Evolutionary conservation across 1,140 invertebrate species (phyloP), one percentile per base, ranked within the genome.

Genomic region (Parapsyche elsis): DNA sequence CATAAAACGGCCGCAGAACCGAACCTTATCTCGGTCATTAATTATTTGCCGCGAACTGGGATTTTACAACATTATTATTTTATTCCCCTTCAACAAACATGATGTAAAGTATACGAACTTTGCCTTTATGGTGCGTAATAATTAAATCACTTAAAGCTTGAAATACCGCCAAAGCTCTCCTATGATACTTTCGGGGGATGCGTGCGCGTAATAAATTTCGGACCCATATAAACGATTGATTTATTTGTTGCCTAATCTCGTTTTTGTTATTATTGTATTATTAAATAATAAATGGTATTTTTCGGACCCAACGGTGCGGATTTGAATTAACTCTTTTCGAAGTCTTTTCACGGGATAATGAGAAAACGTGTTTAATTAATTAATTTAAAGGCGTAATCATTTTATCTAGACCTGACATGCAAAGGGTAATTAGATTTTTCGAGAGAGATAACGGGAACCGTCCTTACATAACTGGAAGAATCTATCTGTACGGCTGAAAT

Each of bases 371-470:
- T 67, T 67, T 67, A 67, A 67, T 67, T 67, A 67, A 67, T 67
- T 67, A 67, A 67, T 67, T 24, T 67, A 67, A 67, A 67, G 24
- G 64, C 64, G 24, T 67, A 67, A 67, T 67, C 64, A 67, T 67
- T 67, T 67, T 67, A 67, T 67, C 64, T 67, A 67, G 64, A 67
- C 64, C 64, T 67, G 64, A 67, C 64, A 23, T 67, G 64, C 24
- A 67, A 67, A 67, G 64, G 23, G 64, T 67, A 67, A 67, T 67
- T 67, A 67, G 64, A 67, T 67, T 67, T 67, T 67, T 67, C 64
- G 64, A 9, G 30, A 67, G 24, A 67, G 64, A 67, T 67, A 67
- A 14, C 4, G 24, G 23, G 19, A 67, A n/a, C 64, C 64, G 64
- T 67, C 23, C 64, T 23, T 67, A 67, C 24, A 23, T 23, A 53